phyloP scores from a whole-genome alignment of 2,113 vertebrate species.

The Misgurnus mizolepis region DNA sequence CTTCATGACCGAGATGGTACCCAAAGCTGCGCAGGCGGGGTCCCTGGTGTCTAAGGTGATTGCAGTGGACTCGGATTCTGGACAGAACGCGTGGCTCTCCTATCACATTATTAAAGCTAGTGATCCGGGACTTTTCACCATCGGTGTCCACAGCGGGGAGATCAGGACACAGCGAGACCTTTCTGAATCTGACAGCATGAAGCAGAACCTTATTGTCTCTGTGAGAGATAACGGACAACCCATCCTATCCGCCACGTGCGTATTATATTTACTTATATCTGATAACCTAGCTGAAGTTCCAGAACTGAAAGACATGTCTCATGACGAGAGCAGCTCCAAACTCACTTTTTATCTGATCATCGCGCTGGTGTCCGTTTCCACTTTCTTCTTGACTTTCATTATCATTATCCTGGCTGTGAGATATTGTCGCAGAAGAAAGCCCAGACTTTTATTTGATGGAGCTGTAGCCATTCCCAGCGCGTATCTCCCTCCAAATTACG shows the following conservation, averaged over 20 bases:
- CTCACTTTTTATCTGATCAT: slow-evolving; percentile 69
- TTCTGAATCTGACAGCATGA: slow-evolving; percentile 61
- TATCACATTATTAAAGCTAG: slow-evolving; percentile 68
- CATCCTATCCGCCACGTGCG: slow-evolving; percentile 71
- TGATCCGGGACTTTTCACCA: slow-evolving; percentile 57
- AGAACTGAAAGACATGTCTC: slow-evolving; percentile 51
- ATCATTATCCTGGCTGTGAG: slow-evolving; percentile 68
- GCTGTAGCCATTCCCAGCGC: slow-evolving; percentile 47
- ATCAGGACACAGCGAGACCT: slow-evolving; percentile 60
- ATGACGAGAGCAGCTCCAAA: slow-evolving; percentile 56
- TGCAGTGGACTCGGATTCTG: slow-evolving; percentile 45
- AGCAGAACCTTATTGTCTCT: slow-evolving; percentile 65
- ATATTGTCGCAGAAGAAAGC: slow-evolving; percentile 53
- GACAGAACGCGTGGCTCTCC: slow-evolving; percentile 61
- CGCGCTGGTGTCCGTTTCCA: slow-evolving; percentile 66
- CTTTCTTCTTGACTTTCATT: slow-evolving; percentile 70
- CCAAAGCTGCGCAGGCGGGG: slow-evolving; percentile 59
- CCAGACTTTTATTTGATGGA: slow-evolving; percentile 57
- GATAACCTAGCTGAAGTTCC: slow-evolving; percentile 70
- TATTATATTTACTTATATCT: slow-evolving; percentile 72
- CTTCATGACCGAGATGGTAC: slow-evolving; percentile 64
- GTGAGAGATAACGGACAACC: slow-evolving; percentile 71
- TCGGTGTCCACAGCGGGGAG: slow-evolving; percentile 69
- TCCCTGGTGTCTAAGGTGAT: slow-evolving; percentile 57
- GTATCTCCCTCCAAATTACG: slow-evolving; percentile 53